Base-by-base conservation (phyloP, 2,888 invertebrate genomes). In the Orthosia gracilis region DNA sequence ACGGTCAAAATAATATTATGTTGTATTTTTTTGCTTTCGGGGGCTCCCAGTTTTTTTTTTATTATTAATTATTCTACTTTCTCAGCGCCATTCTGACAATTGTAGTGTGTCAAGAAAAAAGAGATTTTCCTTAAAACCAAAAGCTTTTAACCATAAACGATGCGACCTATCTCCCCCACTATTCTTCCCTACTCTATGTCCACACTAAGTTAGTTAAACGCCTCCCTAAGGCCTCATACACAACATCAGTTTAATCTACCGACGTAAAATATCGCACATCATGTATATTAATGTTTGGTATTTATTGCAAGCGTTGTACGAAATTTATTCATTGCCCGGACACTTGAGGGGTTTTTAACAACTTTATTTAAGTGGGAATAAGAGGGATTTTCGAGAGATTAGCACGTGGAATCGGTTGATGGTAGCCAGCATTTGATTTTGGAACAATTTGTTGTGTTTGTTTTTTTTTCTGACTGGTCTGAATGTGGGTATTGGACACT, bases 281-380 rank as follows among this genome's bases (percentile, higher is more conserved):
- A 93, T 94, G 93, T 94, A 88, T 94, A 94, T 95, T 94, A 94
- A 95, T 94, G 94, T 88, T 88, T 87, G 86, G 88, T 90, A 92
- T 93, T 93, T 94, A 93, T 92, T 92, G 91, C 91, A 89, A 84
- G 84, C 87, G 87, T 90, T 90, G 88, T 90, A 85, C 86, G 87
- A 91, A 93, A 94, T 94, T 94, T 94, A 94, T 94, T 94, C 93
- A 93, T 92, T 89, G 91, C 88, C 85, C 76, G 78, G 77, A 83
- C 82, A 78, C 73, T 82, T 80, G 76, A 81, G 78, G 79, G 75
- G 82, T 76, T 83, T 87, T 82, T 78, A 85, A 82, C 80, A 82
- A 84, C 76, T 85, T 82, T 80, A 86, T 85, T 58, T 78, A 74
- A 77, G 77, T 83, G 67, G 52, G 64, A 65, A 76, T 80, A 80